Percentiles rank a stretch among this genome's conserved stretches.
Conservation (phyloP, 1,140 invertebrate genomes). For the Cephus cinctus region DNA sequence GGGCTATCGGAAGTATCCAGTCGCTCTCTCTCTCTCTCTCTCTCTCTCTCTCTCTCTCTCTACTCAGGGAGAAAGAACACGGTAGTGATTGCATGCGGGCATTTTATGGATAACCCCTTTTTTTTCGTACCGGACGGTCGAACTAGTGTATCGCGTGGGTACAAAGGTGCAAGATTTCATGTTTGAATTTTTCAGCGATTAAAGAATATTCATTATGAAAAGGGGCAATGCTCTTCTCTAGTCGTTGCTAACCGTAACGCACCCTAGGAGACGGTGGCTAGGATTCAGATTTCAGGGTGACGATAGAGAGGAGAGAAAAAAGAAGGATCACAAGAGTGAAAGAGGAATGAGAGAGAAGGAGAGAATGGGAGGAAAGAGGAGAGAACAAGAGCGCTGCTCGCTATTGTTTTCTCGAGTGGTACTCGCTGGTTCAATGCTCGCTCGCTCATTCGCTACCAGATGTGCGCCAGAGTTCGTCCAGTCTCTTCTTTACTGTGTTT, state of each 20-base stretch:
- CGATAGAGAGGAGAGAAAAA: conserved; percentile 27
- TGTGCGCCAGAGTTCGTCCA: too few relatives aligned
- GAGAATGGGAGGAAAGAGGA: conserved; percentile 27
- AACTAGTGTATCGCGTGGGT: too few relatives aligned
- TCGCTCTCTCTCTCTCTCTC: conserved; percentile 26
- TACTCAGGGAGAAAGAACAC: conserved; percentile 6
- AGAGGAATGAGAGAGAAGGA: conserved; percentile 18
- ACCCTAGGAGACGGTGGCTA: conserved; percentile 14
- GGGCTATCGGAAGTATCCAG: conserved; percentile 48
- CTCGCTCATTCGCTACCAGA: conserved; percentile 46
- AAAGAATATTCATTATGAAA: too few relatives aligned
- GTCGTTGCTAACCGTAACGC: too few relatives aligned
- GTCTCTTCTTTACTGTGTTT: too few relatives aligned
- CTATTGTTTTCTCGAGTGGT: conserved; percentile 57
- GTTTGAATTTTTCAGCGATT: too few relatives aligned
- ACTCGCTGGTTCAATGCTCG: conserved; percentile 55
- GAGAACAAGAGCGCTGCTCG: conserved; percentile 50
- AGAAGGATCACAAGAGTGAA: conserved; percentile 9
- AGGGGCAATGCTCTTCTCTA: too few relatives aligned
- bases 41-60: conserved; percentile 15
- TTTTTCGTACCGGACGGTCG: too few relatives aligned
- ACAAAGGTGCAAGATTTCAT: too few relatives aligned
- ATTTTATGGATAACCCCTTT: too few relatives aligned
- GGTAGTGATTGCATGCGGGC: too few relatives aligned
- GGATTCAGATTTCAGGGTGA: conserved; percentile 49